phyloP scores from a whole-genome alignment of 2,797 vertebrate genomes.

The Clarias platycephalus region DNA sequence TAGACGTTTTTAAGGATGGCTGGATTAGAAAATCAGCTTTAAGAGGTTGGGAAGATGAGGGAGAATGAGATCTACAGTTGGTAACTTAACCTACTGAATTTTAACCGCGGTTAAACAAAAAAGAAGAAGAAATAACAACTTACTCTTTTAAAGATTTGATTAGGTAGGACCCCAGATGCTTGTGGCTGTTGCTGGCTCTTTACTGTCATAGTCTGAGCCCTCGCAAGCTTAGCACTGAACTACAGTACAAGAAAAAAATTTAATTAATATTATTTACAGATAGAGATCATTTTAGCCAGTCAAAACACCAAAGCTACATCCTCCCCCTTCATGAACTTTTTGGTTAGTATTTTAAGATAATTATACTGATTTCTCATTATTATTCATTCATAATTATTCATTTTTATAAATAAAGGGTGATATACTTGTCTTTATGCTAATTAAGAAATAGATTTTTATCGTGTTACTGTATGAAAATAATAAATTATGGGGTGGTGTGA shows the following conservation, averaged over 20 bases:
- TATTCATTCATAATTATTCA: neutral
- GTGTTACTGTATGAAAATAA: neutral
- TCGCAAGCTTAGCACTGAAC: constrained; percentile 88
- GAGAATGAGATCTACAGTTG: no score
- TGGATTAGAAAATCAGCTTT: no score
- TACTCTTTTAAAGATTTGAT: constrained; percentile 89
- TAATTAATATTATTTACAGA: neutral
- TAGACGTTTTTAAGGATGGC: no score
- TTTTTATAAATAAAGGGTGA: neutral
- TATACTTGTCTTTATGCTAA: neutral
- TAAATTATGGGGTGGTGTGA: neutral
- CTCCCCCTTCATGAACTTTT: neutral
- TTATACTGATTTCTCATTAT: neutral
- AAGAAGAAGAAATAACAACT: constrained; percentile 60
- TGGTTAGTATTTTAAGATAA: neutral
- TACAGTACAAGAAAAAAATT: constrained; percentile 62
- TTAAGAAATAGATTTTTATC: neutral
- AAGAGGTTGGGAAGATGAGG: no score
- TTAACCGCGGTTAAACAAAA: no score
- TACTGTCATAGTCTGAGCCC: constrained; percentile 75
- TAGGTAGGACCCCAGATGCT: constrained; percentile 71
- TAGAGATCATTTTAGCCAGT: neutral
- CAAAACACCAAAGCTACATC: neutral
- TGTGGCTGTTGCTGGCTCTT: constrained; percentile 68
- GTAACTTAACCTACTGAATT: no score